Conservation (phyloP, 2,797 vertebrate genomes). For the Scolopax rusticola region DNA sequence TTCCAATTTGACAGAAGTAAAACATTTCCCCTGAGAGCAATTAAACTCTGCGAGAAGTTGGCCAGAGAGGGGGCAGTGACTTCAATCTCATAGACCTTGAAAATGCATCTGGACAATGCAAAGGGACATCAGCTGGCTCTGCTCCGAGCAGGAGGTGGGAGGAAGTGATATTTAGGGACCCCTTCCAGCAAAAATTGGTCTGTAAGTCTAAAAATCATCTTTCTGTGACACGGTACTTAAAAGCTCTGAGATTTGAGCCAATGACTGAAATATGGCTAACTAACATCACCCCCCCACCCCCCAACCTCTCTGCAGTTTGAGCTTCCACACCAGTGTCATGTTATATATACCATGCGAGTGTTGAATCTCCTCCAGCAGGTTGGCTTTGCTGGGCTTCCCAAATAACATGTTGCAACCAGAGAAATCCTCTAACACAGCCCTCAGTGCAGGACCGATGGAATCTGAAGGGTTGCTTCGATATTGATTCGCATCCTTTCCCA, state of each 20-base stretch:
- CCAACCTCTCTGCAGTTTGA: neutral
- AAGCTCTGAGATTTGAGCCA: neutral
- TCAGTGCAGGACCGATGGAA: neutral
- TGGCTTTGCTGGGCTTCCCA: neutral
- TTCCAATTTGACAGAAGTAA: neutral
- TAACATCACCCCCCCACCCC: neutral
- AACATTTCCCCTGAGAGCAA: neutral
- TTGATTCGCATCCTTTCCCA: neutral
- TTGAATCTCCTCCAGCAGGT: neutral
- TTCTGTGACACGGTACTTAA: neutral
- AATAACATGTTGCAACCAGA: fast-evolving
- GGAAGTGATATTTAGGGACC: neutral
- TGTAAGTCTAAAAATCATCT: neutral
- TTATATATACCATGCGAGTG: fast-evolving
- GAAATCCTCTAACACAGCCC: neutral
- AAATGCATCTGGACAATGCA: neutral
- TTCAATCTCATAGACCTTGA: neutral
- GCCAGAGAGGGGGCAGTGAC: neutral
- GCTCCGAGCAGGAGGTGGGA: neutral
- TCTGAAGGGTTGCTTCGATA: neutral
- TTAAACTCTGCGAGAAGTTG: neutral
- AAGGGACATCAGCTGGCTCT: neutral
- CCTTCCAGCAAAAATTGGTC: neutral
- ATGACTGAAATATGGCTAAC: neutral
- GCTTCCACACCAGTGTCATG: neutral